A percentile compares a stretch with the other conserved stretches of the same genome.
Evolutionary conservation across 2,888 invertebrate species (phyloP).

Genomic region (Epinotia demarniana): DNA sequence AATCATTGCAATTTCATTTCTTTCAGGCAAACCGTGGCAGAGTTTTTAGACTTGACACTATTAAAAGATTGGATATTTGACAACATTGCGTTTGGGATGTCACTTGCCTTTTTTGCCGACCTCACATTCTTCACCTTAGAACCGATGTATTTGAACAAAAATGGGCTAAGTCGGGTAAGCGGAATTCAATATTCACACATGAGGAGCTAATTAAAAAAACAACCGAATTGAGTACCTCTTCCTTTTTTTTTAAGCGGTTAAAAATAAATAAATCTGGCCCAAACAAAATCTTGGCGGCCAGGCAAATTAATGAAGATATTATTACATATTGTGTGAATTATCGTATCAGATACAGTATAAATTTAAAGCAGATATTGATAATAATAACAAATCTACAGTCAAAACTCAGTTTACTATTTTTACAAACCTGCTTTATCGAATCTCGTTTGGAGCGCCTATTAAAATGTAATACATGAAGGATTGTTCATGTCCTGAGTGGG

Average conservation of each 20-base stretch:
- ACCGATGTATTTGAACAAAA: slow-evolving; percentile 85
- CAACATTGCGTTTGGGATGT: slow-evolving; percentile 88
- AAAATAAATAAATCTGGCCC: too few species aligned
- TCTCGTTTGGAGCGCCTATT: neutral
- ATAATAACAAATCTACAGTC: neutral
- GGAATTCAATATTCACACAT: neutral
- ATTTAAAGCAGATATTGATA: too few species aligned
- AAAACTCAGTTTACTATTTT: neutral
- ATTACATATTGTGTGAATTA: too few species aligned
- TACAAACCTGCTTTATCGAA: neutral
- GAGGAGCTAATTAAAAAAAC: too few species aligned
- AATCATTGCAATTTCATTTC: slow-evolving; percentile 34
- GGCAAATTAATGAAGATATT: too few species aligned
- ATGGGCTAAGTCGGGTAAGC: slow-evolving; percentile 78
- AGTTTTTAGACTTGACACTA: slow-evolving; percentile 86
- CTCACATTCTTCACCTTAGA: slow-evolving; percentile 88
- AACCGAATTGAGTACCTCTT: too few species aligned
- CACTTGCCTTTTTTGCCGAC: slow-evolving; percentile 88
- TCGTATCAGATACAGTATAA: too few species aligned
- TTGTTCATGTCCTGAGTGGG: too few species aligned
- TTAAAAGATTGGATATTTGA: slow-evolving; percentile 87
- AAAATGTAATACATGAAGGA: too few species aligned
- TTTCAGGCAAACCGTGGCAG: slow-evolving; percentile 83
- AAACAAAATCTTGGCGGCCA: too few species aligned
- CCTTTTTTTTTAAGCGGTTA: too few species aligned